A percentile compares a stretch with the other conserved stretches of the same genome.
Evolutionary conservation across 1,140 invertebrate genomes (phyloP).

Genomic region (Trachymyrmex septentrionalis): DNA sequence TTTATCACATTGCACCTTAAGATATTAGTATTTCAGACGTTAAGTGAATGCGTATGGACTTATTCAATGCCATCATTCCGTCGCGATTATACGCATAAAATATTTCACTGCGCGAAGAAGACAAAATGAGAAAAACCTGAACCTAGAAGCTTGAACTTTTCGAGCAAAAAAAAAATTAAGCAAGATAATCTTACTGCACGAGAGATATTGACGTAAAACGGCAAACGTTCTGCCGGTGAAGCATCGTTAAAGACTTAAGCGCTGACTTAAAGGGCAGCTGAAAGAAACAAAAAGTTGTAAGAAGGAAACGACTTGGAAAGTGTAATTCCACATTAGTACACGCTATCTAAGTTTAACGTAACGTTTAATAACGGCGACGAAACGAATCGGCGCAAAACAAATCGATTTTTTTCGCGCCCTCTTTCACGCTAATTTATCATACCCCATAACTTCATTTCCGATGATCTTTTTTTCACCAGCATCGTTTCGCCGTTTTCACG

Average conservation of each 20-base stretch:
- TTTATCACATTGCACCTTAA: neutral
- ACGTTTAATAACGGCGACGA: constrained; percentile 2
- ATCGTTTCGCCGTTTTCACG: constrained; percentile 10
- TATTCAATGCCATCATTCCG: neutral
- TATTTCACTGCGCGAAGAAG: neutral
- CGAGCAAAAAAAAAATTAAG: constrained; percentile 4
- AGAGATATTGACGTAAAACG: constrained; percentile 31
- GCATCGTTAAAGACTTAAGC: neutral
- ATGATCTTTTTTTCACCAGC: constrained; percentile 13
- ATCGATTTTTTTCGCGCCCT: constrained; percentile 4
- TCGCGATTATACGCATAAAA: neutral
- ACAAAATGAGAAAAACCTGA: neutral
- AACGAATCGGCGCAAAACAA: constrained; percentile 3
- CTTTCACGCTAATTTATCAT: constrained; percentile 1
- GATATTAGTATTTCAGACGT: neutral
- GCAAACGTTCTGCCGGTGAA: constrained; percentile 1
- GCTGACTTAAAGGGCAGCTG: neutral
- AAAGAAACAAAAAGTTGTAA: constrained; percentile 31
- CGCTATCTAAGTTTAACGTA: constrained; percentile 1
- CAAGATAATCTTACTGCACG: constrained; percentile 6
- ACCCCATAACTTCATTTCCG: constrained; percentile 13
- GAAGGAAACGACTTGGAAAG: neutral
- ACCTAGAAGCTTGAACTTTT: neutral
- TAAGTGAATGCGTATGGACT: neutral
- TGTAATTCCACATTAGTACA: neutral